Percentiles rank a stretch among this genome's conserved stretches.
phyloP scores from a whole-genome alignment of 2,797 vertebrate species.

The Sebastes hubbsi region DNA sequence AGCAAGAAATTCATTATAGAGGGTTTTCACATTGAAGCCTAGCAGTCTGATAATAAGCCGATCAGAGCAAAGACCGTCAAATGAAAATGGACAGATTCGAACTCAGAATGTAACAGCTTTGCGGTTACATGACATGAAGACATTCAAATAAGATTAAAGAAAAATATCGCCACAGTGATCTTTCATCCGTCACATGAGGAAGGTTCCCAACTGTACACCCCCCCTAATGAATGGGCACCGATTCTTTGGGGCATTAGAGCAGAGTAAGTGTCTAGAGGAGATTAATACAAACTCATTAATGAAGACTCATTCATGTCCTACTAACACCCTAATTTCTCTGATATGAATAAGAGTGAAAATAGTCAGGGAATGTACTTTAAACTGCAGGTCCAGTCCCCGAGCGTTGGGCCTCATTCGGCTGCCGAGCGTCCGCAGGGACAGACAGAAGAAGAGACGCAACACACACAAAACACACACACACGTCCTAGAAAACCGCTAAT shows the following conservation, averaged over 20 bases:
- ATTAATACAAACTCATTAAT: slow-evolving; percentile 45
- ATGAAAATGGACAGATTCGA: not conserved
- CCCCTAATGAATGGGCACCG: not conserved
- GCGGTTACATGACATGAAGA: not conserved
- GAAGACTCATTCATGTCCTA: slow-evolving; percentile 34
- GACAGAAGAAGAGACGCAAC: slow-evolving; percentile 34
- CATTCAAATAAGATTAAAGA: not conserved
- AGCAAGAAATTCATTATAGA: not conserved
- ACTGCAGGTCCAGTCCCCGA: slow-evolving; percentile 34
- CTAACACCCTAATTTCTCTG: slow-evolving; percentile 42
- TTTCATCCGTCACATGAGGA: slow-evolving; percentile 12
- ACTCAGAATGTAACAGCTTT: not conserved
- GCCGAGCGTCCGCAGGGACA: slow-evolving; percentile 25
- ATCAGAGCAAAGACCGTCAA: not conserved
- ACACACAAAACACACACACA: slow-evolving; percentile 22
- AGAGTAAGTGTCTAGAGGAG: slow-evolving; percentile 24
- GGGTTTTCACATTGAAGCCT: not conserved
- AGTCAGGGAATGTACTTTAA: slow-evolving; percentile 26
- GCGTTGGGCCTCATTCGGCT: slow-evolving; percentile 30
- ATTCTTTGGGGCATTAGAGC: slow-evolving; percentile 8
- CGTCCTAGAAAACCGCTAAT: slow-evolving; percentile 49
- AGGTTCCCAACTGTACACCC: not conserved
- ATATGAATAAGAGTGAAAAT: slow-evolving; percentile 43
- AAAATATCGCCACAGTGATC: slow-evolving; percentile 10
- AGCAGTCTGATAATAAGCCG: not conserved